These are phyloP conservation scores for Actinernus sp. DNA, from an alignment of 92 coral and sea anemone species.

Conservation along the genomic window DNA sequence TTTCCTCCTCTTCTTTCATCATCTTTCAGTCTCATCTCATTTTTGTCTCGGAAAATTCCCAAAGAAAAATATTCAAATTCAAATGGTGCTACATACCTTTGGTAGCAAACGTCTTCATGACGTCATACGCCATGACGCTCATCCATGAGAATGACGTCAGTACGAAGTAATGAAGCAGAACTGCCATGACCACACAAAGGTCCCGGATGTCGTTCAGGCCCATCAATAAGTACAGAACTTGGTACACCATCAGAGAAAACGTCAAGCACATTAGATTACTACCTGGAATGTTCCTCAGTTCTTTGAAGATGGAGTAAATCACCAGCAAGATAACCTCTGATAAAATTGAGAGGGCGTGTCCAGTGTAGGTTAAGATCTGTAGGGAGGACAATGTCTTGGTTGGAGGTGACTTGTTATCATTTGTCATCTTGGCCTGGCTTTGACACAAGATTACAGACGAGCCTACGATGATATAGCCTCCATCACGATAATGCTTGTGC, in stretches of 20 bases:
- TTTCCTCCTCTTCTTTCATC: too few relatives aligned
- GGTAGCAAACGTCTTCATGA: slow-evolving; percentile 46
- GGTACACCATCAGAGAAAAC: slow-evolving; percentile 26
- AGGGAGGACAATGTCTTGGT: neutral
- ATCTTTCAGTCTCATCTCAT: too few relatives aligned
- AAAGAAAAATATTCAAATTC: too few relatives aligned
- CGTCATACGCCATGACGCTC: slow-evolving; percentile 49
- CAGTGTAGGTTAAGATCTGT: slow-evolving; percentile 12
- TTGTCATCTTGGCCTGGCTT: neutral
- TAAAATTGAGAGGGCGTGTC: slow-evolving; percentile 20
- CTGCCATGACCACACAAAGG: slow-evolving; percentile 25
- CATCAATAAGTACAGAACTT: slow-evolving; percentile 6
- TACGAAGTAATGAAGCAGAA: slow-evolving; percentile 28
- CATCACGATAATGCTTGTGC: neutral
- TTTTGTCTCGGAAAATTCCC: too few relatives aligned
- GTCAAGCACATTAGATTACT: slow-evolving; percentile 35
- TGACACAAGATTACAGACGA: neutral
- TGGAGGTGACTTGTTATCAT: neutral
- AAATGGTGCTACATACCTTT: too few relatives aligned
- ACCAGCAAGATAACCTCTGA: slow-evolving; percentile 20
- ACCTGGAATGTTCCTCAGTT: slow-evolving; percentile 44
- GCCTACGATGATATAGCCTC: neutral
- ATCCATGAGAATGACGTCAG: slow-evolving; percentile 55
- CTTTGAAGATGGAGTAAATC: slow-evolving; percentile 10
- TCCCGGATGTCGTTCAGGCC: slow-evolving; percentile 11